Conservation (phyloP, 1,140 invertebrate genomes). For the Drosophila erecta region DNA sequence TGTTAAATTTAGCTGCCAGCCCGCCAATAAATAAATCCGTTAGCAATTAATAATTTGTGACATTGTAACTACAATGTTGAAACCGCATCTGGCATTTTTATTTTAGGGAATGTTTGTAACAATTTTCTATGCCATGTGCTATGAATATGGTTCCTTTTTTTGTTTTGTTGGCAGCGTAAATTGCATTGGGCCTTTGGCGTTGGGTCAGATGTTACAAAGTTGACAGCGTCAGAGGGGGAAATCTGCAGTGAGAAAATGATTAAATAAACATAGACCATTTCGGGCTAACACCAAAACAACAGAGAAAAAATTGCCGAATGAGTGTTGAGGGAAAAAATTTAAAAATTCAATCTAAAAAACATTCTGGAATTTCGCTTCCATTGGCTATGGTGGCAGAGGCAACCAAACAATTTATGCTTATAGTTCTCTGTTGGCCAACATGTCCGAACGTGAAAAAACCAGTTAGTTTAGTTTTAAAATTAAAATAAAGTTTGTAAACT, state of each 20-base stretch:
- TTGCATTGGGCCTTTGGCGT: slow-evolving; percentile 67
- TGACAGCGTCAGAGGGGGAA: slow-evolving; percentile 35
- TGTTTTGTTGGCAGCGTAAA: slow-evolving; percentile 53
- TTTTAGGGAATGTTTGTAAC: slow-evolving; percentile 56
- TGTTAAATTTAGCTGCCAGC: slow-evolving; percentile 16
- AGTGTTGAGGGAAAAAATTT: slow-evolving; percentile 54
- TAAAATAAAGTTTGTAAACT: slow-evolving; percentile 4
- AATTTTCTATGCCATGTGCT: slow-evolving; percentile 71
- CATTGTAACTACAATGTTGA: slow-evolving; percentile 64
- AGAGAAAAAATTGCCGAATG: slow-evolving; percentile 17
- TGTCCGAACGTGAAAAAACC: neutral
- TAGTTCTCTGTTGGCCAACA: slow-evolving; percentile 10
- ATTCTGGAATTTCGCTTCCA: slow-evolving; percentile 21
- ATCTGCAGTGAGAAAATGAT: slow-evolving; percentile 30
- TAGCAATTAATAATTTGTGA: slow-evolving; percentile 64
- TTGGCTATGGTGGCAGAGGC: slow-evolving; percentile 15
- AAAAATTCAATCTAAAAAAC: slow-evolving; percentile 75
- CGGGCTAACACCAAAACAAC: slow-evolving; percentile 28
- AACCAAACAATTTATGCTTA: slow-evolving; percentile 38
- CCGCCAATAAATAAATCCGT: slow-evolving; percentile 45
- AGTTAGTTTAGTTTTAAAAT: neutral
- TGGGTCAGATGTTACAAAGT: slow-evolving; percentile 40
- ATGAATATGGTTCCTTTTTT: slow-evolving; percentile 20
- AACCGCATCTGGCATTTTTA: slow-evolving; percentile 45
- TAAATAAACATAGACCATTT: slow-evolving; percentile 39